These are phyloP conservation scores for Campaea margaritaria DNA, from an alignment of 2,888 invertebrate species.

Conservation along the genomic window DNA sequence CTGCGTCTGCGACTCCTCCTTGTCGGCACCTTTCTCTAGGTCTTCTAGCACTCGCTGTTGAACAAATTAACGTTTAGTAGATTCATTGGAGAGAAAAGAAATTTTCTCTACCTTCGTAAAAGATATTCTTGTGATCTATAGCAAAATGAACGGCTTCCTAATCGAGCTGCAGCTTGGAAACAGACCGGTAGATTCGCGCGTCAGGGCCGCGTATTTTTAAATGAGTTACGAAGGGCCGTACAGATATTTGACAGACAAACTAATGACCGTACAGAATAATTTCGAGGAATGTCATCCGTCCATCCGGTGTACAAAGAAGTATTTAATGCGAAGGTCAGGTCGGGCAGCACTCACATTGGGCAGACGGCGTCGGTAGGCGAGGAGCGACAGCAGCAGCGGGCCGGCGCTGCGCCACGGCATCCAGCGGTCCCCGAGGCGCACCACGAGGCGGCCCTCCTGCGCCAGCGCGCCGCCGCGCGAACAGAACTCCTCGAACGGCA, in stretches of 20 bases:
- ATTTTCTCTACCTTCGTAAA: too few relatives aligned
- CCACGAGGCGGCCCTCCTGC: slow-evolving; percentile 92
- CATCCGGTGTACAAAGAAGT: too few relatives aligned
- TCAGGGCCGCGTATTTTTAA: too few relatives aligned
- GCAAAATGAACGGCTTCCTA: too few relatives aligned
- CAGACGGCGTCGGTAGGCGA: slow-evolving; percentile 94
- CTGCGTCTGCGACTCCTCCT: slow-evolving; percentile 51
- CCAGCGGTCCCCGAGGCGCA: slow-evolving; percentile 94
- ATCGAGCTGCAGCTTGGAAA: too few relatives aligned
- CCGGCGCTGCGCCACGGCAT: slow-evolving; percentile 96
- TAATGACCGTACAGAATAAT: too few relatives aligned
- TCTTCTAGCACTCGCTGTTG: slow-evolving; percentile 73
- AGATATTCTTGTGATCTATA: too few relatives aligned
- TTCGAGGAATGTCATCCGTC: too few relatives aligned
- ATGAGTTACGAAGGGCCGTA: too few relatives aligned
- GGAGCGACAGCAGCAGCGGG: slow-evolving; percentile 94
- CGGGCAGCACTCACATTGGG: slow-evolving; percentile 86
- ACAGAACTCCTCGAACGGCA: slow-evolving; percentile 79
- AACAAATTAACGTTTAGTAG: not conserved
- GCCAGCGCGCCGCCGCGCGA: slow-evolving; percentile 93
- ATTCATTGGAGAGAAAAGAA: not conserved
- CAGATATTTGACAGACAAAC: too few relatives aligned
- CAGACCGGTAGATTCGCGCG: too few relatives aligned
- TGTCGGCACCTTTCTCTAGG: slow-evolving; percentile 69
- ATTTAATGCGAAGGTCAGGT: too few relatives aligned